phyloP scores from a whole-genome alignment of 2,113 vertebrate genomes.

The Mastomys coucha region DNA sequence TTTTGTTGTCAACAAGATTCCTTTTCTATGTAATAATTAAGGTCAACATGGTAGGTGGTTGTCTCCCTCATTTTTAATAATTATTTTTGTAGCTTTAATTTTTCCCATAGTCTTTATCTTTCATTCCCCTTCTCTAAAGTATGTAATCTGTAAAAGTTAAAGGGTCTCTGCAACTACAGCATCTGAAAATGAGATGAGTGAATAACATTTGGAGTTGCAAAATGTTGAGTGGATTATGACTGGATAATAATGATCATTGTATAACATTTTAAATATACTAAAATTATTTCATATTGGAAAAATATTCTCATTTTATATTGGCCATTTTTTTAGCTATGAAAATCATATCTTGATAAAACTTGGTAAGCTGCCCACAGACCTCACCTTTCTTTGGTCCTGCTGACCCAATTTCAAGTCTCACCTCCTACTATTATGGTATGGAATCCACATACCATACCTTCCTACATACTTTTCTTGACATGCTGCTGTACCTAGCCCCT shows the following conservation, averaged over 20 bases:
- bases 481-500: background rate
- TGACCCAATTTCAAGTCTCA: background rate
- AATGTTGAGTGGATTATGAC: background rate
- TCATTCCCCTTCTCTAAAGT: background rate
- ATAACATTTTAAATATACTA: background rate
- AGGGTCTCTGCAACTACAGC: background rate
- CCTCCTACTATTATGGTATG: background rate
- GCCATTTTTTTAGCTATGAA: background rate
- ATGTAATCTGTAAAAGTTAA: background rate
- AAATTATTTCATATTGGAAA: background rate
- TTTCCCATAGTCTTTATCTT: background rate
- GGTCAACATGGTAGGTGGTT: background rate
- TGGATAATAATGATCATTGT: background rate
- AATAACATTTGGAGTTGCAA: background rate
- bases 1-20: background rate
- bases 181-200: background rate
- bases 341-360: background rate
- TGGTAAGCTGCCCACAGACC: background rate
- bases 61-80: background rate
- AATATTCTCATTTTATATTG: background rate
- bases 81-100: background rate
- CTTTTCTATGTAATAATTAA: background rate
- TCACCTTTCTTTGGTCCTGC: background rate
- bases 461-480: background rate
- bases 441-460: background rate